A percentile compares a stretch with the other conserved stretches of the same genome.
phyloP scores from a whole-genome alignment of 2,888 invertebrate genomes.

The Globia sparganii region DNA sequence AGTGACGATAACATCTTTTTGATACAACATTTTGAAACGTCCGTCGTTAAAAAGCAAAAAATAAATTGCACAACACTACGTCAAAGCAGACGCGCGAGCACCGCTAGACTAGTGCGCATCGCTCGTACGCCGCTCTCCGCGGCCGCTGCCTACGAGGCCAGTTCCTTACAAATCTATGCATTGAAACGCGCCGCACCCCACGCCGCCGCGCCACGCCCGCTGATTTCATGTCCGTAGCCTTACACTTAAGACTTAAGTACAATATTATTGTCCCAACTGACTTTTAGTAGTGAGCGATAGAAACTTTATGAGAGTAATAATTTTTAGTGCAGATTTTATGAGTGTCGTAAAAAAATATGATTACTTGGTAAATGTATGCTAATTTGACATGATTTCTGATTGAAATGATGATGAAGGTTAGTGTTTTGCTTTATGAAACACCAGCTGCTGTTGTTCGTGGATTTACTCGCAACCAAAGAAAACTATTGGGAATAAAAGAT shows the following conservation, averaged over 20 bases:
- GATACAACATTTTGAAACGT: too few relatives aligned
- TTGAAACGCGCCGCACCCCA: too few relatives aligned
- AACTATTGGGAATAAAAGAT: neutral
- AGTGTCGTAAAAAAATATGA: constrained; percentile 33
- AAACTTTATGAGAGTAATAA: neutral
- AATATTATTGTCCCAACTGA: constrained; percentile 13
- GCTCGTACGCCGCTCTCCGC: too few relatives aligned
- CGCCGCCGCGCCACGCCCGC: too few relatives aligned
- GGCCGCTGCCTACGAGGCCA: too few relatives aligned
- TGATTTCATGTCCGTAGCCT: too few relatives aligned
- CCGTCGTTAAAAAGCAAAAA: too few relatives aligned
- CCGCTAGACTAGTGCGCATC: too few relatives aligned
- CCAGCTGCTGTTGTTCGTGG: neutral
- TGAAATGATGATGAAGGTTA: neutral
- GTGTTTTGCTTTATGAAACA: neutral
- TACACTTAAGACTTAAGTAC: constrained; percentile 1
- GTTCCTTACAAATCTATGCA: too few relatives aligned
- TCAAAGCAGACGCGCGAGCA: too few relatives aligned
- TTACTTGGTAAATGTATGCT: constrained; percentile 5
- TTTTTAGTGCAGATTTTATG: constrained; percentile 34
- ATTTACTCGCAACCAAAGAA: neutral
- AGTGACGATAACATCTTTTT: too few relatives aligned
- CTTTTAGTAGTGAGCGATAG: neutral
- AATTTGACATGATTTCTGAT: neutral
- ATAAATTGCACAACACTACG: too few relatives aligned